These are phyloP conservation scores for Danio albolineatus DNA, from an alignment of 2,797 vertebrate species.

Conservation along the genomic window DNA sequence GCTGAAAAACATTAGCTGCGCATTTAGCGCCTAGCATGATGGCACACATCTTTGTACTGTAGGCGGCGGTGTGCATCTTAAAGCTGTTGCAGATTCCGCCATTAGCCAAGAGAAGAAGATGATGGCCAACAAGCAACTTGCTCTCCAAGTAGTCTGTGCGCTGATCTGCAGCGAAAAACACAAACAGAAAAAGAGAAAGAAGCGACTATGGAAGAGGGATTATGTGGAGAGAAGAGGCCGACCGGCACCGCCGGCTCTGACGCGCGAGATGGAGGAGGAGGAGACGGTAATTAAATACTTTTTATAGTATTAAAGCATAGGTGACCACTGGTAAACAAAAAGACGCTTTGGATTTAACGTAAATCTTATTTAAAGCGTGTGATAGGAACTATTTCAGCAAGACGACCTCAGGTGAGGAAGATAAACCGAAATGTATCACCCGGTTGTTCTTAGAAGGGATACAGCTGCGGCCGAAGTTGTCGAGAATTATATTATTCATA, in stretches of 20 bases:
- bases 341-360: neutral
- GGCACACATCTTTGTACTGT: too few species aligned
- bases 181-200: neutral
- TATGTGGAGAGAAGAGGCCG: neutral
- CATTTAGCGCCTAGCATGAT: too few species aligned
- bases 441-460: too few species aligned
- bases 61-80: too few species aligned
- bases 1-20: too few species aligned
- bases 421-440: too few species aligned
- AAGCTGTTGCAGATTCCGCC: too few species aligned
- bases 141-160: neutral
- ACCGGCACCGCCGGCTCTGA: neutral
- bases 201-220: conserved; percentile 6
- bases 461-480: too few species aligned
- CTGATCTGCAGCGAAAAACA: conserved; percentile 22
- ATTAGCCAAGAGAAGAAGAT: too few species aligned
- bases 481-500: too few species aligned
- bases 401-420: too few species aligned
- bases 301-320: neutral
- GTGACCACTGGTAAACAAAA: neutral
- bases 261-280: conserved; percentile 7
- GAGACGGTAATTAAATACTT: too few species aligned
- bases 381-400: neutral
- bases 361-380: neutral
- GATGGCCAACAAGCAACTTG: neutral